Conservation (phyloP, 2,113 vertebrate species). For the Apteryx owenii region DNA sequence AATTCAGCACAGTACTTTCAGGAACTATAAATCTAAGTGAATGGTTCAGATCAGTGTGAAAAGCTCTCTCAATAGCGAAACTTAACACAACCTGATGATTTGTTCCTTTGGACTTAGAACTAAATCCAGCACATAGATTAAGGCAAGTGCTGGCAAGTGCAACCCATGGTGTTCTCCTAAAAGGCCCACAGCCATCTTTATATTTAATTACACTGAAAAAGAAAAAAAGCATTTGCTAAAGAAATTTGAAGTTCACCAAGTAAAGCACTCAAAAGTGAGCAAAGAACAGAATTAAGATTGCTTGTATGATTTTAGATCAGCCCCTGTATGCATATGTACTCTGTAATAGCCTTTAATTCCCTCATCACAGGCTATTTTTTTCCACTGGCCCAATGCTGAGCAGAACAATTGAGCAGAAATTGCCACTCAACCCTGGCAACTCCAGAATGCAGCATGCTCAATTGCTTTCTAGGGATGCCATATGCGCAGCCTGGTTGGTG, state of each 20-base stretch:
- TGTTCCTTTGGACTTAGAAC: background rate
- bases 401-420: conserved; percentile 62
- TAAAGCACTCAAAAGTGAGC: conserved; percentile 4
- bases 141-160: background rate
- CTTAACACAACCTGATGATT: conserved; percentile 11
- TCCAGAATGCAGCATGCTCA: background rate
- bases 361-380: conserved; percentile 55
- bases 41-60: conserved; percentile 26
- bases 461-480: conserved; percentile 55
- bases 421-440: conserved; percentile 55
- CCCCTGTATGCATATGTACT: background rate
- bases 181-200: conserved; percentile 3
- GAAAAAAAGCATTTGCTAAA: background rate
- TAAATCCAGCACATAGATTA: background rate
- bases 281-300: conserved; percentile 18
- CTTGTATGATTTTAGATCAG: conserved; percentile 18
- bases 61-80: conserved; percentile 35
- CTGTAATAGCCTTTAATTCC: conserved; percentile 53
- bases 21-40: conserved; percentile 24
- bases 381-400: conserved; percentile 24
- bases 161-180: background rate
- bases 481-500: conserved; percentile 37
- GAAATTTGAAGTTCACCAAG: background rate
- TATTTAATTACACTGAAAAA: conserved; percentile 41
- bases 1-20: background rate